A percentile compares a stretch with the other conserved stretches of the same genome.
phyloP scores from a whole-genome alignment of 2,888 invertebrate genomes.

The Ectemnius lituratus region DNA sequence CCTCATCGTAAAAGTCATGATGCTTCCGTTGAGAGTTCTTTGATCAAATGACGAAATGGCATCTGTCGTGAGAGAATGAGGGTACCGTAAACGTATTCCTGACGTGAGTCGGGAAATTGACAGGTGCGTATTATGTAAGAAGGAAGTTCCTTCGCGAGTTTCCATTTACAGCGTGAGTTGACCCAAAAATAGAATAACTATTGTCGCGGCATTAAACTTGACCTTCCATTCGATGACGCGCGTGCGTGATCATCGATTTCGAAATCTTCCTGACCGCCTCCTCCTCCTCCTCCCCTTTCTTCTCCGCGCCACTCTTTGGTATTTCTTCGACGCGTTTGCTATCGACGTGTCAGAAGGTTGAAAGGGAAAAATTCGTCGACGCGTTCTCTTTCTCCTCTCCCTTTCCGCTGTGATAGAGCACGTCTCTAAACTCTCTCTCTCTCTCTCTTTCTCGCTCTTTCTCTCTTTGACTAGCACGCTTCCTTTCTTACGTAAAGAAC shows the following conservation, averaged over 20 bases:
- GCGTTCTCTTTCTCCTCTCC: conserved; percentile 39
- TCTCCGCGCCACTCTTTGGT: too few species aligned
- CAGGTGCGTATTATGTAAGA: too few species aligned
- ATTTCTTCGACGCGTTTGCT: too few species aligned
- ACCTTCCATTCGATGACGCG: conserved; percentile 32
- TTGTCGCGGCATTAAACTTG: conserved; percentile 47
- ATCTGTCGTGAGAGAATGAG: too few species aligned
- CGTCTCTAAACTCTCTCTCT: conserved; percentile 13
- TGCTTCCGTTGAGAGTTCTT: too few species aligned
- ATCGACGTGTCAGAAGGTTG: conserved; percentile 6
- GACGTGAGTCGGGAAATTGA: too few species aligned
- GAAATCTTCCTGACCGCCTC: conserved; percentile 33
- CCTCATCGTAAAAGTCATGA: too few species aligned
- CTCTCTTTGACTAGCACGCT: too few species aligned
- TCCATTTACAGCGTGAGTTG: conserved; percentile 11
- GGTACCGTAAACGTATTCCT: too few species aligned
- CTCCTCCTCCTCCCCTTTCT: too few species aligned
- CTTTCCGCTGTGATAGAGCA: conserved; percentile 31
- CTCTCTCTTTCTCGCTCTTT: not conserved
- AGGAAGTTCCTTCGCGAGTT: not conserved
- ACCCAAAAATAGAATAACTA: conserved; percentile 1
- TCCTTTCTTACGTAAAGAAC: not conserved
- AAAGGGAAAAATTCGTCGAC: conserved; percentile 46
- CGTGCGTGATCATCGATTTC: conserved; percentile 30
- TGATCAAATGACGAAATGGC: too few species aligned